phyloP scores from a whole-genome alignment of 2,888 invertebrate species.

The Sinohyriopsis cumingii region DNA sequence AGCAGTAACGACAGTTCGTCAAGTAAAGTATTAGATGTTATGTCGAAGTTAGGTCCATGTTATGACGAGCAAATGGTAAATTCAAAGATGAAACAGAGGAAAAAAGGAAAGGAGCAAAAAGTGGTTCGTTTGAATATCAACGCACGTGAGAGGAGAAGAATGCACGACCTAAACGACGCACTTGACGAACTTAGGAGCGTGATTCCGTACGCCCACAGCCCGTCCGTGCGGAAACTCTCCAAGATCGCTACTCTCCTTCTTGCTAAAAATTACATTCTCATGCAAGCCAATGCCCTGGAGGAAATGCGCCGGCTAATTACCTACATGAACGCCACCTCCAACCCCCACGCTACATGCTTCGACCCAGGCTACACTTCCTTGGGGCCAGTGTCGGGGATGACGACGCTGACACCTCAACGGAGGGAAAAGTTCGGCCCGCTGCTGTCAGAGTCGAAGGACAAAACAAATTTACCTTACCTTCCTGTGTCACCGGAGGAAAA shows the following conservation, averaged over 20 bases:
- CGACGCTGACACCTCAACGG: too few species aligned
- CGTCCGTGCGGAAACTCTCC: conserved; percentile 71
- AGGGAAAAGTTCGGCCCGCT: too few species aligned
- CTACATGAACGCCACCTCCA: conserved; percentile 68
- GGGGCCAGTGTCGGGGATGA: too few species aligned
- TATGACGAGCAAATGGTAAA: conserved; percentile 25
- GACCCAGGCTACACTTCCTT: conserved; percentile 21
- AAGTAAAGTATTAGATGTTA: conserved; percentile 14
- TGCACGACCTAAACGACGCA: conserved; percentile 74
- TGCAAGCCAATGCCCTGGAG: conserved; percentile 70
- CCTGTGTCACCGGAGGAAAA: too few species aligned
- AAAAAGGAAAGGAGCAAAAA: conserved; percentile 42
- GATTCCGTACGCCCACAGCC: conserved; percentile 72
- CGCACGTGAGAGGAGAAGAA: conserved; percentile 72
- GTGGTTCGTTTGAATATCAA: conserved; percentile 69
- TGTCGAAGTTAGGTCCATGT: conserved; percentile 27
- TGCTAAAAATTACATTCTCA: conserved; percentile 71
- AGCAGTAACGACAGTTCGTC: conserved; percentile 25
- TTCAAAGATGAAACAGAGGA: conserved; percentile 15
- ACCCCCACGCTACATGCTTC: conserved; percentile 36
- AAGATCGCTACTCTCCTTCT: conserved; percentile 70
- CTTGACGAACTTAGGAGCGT: conserved; percentile 70
- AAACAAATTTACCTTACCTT: too few species aligned
- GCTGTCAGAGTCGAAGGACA: too few species aligned
- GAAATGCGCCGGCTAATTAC: conserved; percentile 68